Evolutionary conservation across 2,113 vertebrate species (phyloP).

Genomic region (Anhinga rufa): DNA sequence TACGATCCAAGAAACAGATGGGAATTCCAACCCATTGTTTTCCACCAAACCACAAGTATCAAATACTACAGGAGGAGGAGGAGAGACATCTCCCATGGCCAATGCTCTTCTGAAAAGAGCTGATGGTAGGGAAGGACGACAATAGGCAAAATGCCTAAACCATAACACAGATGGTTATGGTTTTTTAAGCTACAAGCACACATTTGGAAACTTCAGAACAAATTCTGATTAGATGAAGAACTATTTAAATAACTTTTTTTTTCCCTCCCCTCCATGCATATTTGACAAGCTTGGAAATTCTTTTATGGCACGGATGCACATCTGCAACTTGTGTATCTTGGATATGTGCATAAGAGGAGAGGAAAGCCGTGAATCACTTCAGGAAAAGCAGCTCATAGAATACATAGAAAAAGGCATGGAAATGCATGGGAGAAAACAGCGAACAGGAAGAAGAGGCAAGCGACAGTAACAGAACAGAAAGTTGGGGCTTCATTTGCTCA

Average conservation of each 20-base stretch:
- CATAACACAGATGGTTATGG: background rate
- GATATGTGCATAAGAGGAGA: background rate
- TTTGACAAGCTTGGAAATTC: background rate
- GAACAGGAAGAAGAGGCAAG: background rate
- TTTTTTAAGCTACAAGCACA: background rate
- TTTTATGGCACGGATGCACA: background rate
- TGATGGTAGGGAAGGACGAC: background rate
- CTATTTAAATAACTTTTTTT: background rate
- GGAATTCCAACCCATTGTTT: background rate
- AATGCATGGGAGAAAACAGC: background rate
- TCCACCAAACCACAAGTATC: background rate
- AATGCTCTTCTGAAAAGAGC: background rate
- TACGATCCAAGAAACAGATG: background rate
- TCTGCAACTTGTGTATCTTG: background rate
- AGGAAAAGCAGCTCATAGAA: background rate
- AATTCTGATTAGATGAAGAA: background rate
- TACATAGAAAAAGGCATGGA: background rate
- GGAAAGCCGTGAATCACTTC: background rate
- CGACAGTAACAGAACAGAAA: background rate
- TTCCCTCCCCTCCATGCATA: accelerated
- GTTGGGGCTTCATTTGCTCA: background rate
- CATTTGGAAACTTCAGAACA: background rate
- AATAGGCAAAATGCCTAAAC: background rate
- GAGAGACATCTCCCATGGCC: background rate
- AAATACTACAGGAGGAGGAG: background rate